Evolutionary conservation across 2,888 invertebrate genomes (phyloP).

Genomic region (Macrosiphum euphorbiae): DNA sequence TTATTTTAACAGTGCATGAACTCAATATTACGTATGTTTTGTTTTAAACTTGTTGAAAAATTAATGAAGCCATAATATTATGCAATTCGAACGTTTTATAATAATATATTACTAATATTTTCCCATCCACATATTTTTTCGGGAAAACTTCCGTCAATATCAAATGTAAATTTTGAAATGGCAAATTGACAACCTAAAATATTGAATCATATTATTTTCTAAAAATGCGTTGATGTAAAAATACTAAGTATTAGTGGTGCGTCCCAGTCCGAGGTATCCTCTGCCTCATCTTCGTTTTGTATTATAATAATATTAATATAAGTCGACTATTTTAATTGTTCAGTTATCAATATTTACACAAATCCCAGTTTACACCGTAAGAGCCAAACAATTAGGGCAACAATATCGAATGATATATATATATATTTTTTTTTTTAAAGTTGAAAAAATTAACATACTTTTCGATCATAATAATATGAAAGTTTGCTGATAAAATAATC

Average conservation of each 20-base stretch:
- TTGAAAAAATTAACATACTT: not conserved
- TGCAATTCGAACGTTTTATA: not conserved
- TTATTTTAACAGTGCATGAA: not conserved
- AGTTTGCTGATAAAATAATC: not conserved
- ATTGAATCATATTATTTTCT: too few species aligned
- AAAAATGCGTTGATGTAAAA: too few species aligned
- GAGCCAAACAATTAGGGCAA: not conserved
- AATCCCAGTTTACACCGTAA: not conserved
- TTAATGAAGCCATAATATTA: not conserved
- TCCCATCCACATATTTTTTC: not conserved
- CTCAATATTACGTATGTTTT: not conserved
- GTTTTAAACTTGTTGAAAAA: not conserved
- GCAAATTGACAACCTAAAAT: too few species aligned
- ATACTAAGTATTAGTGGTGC: too few species aligned
- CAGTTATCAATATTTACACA: not conserved
- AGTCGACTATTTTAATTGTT: not conserved
- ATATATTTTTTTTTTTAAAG: too few species aligned
- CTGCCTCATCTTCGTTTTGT: not conserved
- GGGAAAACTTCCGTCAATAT: not conserved
- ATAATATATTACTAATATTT: not conserved
- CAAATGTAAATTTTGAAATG: not conserved
- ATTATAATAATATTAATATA: not conserved
- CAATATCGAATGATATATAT: not conserved
- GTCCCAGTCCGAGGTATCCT: too few species aligned
- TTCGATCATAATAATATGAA: not conserved